Evolutionary conservation across 2,113 vertebrate genomes (phyloP), one percentile per base, ranked within the genome.

Genomic region (Hiodon alosoides): DNA sequence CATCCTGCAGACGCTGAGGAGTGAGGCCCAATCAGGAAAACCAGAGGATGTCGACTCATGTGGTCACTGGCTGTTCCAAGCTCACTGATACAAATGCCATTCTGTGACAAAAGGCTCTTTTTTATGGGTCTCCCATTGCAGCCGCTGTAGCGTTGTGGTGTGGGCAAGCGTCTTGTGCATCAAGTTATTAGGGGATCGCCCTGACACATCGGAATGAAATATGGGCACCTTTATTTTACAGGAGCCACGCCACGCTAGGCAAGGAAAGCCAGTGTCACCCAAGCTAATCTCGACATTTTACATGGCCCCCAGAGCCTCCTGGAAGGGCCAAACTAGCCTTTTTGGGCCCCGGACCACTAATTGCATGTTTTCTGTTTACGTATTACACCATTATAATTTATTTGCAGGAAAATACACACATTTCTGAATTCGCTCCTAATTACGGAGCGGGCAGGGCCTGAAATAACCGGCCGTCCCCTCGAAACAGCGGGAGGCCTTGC

Each of bases 311-410:
- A 17, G 47, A 31, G 46, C 55, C 31, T 64, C 47, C 10, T 61
- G 46, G 55, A 6, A 51, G 62, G 62, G 52, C 50, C 51, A 53
- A 13, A 60, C 17, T 10, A 60, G 74, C 48, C 68, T 78, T 7
- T 13, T 75, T 77, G 16, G 73, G 85, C 84, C 59, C 78, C 60
- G 2, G 71, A 66, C 78, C 75, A 80, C 69, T 81, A 86, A 86
- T 83, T 85, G 17, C 62, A 78, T 2, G n/a, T 78, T 84, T 81
- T 80, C 69, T 75, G 71, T 79, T 74, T 77, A 74, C 76, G 71
- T 79, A 77, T 82, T 59, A 62, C 46, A 67, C 60, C 57, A 57
- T 75, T 55, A 67, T 77, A 61, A 82, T 82, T 73, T 76, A 61
- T 76, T 79, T 78, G 60, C 61, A 58, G 46, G 68, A 4, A 51